These are phyloP conservation scores for Mus minutoides DNA, from an alignment of 2,797 vertebrate genomes.

Conservation along the genomic window DNA sequence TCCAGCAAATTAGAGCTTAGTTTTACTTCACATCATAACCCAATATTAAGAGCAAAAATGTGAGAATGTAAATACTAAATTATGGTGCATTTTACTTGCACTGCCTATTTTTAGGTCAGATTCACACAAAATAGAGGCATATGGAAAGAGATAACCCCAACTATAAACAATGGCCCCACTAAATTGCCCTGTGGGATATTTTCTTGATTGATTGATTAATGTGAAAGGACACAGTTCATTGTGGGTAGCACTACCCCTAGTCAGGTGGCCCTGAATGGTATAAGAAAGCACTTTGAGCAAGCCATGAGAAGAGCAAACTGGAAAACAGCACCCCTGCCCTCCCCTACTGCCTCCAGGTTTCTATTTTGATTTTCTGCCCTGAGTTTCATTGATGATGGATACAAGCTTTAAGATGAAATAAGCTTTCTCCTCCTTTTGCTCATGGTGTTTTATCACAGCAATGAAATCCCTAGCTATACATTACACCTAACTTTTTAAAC, in stretches of 20 bases:
- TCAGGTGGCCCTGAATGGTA: background rate
- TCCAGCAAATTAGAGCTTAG: background rate
- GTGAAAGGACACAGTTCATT: background rate
- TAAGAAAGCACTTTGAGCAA: background rate
- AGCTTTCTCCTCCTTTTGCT: background rate
- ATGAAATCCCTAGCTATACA: background rate
- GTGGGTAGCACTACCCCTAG: background rate
- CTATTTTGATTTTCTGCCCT: background rate
- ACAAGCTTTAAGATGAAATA: background rate
- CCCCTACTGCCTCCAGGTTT: background rate
- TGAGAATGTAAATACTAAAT: background rate
- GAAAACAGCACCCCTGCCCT: too few species aligned
- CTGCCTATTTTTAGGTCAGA: background rate
- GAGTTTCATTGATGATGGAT: background rate
- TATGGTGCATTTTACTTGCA: background rate
- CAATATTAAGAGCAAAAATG: conserved; percentile 2
- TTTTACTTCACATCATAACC: background rate
- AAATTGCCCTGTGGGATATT: too few species aligned
- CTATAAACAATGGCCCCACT: too few species aligned
- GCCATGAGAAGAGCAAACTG: too few species aligned
- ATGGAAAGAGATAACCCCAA: background rate
- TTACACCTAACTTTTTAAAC: background rate
- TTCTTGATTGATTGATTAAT: background rate
- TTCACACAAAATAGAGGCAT: background rate
- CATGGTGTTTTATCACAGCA: background rate